Conservation (phyloP, 2,797 vertebrate genomes). For the Pelodytes ibericus region DNA sequence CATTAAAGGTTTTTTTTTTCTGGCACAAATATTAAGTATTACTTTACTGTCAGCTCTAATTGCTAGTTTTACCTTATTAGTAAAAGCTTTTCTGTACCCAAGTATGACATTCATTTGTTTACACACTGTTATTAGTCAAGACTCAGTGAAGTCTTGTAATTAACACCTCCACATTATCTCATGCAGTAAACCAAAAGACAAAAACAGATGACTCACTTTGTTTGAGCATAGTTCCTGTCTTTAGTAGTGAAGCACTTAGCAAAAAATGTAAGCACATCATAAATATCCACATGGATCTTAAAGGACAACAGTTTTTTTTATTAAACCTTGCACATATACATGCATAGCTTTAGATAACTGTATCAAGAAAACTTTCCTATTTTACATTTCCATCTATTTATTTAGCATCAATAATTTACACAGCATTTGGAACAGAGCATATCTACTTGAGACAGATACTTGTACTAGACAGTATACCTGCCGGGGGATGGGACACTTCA, state of each 20-base stretch:
- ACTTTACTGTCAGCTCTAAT: slow-evolving; percentile 77
- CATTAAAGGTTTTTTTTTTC: slow-evolving; percentile 67
- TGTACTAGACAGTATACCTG: no score
- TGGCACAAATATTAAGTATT: slow-evolving; percentile 71
- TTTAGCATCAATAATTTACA: no score
- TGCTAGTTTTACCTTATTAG: slow-evolving; percentile 80
- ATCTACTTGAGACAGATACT: no score
- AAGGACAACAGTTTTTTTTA: no score
- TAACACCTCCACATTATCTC: slow-evolving; percentile 81
- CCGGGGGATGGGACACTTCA: no score
- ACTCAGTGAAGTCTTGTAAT: slow-evolving; percentile 78
- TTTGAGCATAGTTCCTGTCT: slow-evolving; percentile 77
- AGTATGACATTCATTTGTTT: slow-evolving; percentile 80
- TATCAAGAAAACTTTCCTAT: no score
- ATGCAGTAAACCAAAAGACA: slow-evolving; percentile 76
- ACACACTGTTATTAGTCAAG: slow-evolving; percentile 81
- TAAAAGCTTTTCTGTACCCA: slow-evolving; percentile 74
- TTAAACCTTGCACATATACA: no score
- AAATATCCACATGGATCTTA: slow-evolving; percentile 69
- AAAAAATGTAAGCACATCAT: slow-evolving; percentile 71
- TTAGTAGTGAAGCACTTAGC: slow-evolving; percentile 73
- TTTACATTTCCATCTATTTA: no score
- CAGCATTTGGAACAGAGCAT: no score
- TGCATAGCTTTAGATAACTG: no score
- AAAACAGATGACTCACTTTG: slow-evolving; percentile 79